Evolutionary conservation across 2,888 invertebrate genomes (phyloP), one percentile per base, ranked within the genome.

Genomic region (Colostygia pectinataria): DNA sequence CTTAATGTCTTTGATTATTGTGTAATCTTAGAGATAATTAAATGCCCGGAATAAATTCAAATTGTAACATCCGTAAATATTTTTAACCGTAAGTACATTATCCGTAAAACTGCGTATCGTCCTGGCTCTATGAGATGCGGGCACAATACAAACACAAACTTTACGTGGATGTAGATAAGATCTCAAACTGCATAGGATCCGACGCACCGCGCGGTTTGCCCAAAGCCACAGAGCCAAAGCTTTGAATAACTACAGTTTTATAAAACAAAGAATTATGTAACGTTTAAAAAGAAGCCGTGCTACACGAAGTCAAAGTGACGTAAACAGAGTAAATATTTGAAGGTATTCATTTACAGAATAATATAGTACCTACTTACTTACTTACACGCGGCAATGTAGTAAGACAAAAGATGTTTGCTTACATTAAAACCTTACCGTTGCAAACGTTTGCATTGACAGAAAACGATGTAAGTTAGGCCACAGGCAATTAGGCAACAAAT

Each of bases 111-210:
- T 23, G 12, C 34, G 4, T 18, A 23, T 12, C 25, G 7, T 36
- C 36, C 45, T 37, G 34, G 14, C 2, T 31, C n/a, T 9, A 9
- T 20, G 15, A 41, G 40, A 36, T 45, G 40, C 37, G 32, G 32
- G 48, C 12, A 55, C 53, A 53, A 52, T 47, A 40, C 40, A 44
- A 40, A 43, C 42, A 18, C 33, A 33, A 33, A 20, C 33, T 6
- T n/a, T n/a, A n/a, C n/a, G n/a, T 31, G 50, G 49, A 54, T 56
- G 51, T 42, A 57, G 53, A 57, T 55, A 38, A 57, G 59, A 56
- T 50, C 37, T 32, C 37, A 42, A 51, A 42, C 46, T 39, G 51
- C 45, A 52, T 18, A 41, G 28, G 27, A 49, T 40, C 34, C 28
- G 20, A 53, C 27, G 33, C 41, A 53, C 50, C 49, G 53, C 49